Conservation (phyloP, 2,888 invertebrate genomes). For the Lochmaea capreae region DNA sequence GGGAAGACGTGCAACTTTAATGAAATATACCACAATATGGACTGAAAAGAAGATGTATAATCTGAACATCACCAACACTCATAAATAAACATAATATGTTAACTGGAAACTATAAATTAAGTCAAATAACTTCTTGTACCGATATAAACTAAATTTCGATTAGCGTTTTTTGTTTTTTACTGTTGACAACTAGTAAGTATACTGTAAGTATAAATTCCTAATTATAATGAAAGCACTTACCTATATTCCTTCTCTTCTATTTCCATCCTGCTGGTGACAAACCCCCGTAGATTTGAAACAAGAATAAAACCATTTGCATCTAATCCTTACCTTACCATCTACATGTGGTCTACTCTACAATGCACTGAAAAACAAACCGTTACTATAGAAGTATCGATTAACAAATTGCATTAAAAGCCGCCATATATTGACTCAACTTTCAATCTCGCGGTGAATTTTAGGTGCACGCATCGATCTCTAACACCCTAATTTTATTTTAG, state of each 20-base stretch:
- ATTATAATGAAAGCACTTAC: conserved; percentile 36
- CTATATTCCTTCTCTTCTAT: conserved; percentile 51
- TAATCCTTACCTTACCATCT: conserved; percentile 13
- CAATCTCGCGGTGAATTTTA: conserved; percentile 8
- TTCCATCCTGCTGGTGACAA: conserved; percentile 52
- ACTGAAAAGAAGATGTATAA: too few relatives aligned
- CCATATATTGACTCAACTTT: conserved; percentile 17
- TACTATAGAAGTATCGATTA: conserved; percentile 33
- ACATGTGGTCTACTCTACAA: conserved; percentile 25
- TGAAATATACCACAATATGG: too few relatives aligned
- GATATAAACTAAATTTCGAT: too few relatives aligned
- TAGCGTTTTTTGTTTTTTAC: too few relatives aligned
- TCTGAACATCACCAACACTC: too few relatives aligned
- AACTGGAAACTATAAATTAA: too few relatives aligned
- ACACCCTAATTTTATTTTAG: conserved; percentile 21
- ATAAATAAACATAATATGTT: too few relatives aligned
- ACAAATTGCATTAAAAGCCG: conserved; percentile 18
- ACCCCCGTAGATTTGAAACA: conserved; percentile 37
- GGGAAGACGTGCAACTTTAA: too few relatives aligned
- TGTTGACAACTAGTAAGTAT: not conserved
- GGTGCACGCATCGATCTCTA: conserved; percentile 17
- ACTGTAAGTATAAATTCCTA: not conserved
- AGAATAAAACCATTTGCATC: conserved; percentile 27
- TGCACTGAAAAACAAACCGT: conserved; percentile 32
- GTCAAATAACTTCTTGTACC: too few relatives aligned